Evolutionary conservation across 1,140 invertebrate species (phyloP).

Genomic region (Acromyrmex heyeri): DNA sequence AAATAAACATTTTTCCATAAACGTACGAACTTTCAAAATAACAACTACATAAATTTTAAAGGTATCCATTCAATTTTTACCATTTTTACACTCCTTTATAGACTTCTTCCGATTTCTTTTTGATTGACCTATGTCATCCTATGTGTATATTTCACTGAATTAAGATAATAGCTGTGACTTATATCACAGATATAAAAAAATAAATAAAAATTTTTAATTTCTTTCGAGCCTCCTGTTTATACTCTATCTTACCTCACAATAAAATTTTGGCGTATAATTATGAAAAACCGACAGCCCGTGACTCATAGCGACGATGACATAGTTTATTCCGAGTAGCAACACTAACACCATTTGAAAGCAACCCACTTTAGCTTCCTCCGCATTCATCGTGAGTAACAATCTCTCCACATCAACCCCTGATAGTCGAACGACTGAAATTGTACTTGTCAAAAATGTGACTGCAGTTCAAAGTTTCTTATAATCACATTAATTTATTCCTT

Average conservation of each 20-base stretch:
- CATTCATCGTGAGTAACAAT: conserved; percentile 72
- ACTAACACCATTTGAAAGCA: conserved; percentile 85
- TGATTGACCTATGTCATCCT: too few relatives aligned
- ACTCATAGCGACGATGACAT: conserved; percentile 86
- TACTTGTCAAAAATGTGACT: conserved; percentile 15
- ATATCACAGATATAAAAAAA: neutral
- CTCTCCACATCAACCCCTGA: conserved; percentile 37
- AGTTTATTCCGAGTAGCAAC: conserved; percentile 85
- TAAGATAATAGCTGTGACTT: neutral
- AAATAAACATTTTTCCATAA: too few relatives aligned
- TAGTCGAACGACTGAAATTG: neutral
- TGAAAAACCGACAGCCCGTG: conserved; percentile 85
- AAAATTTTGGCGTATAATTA: conserved; percentile 85
- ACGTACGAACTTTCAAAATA: too few relatives aligned
- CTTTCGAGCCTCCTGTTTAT: neutral
- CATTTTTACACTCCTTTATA: neutral
- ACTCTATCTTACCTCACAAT: conserved; percentile 83
- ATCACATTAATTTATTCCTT: conserved; percentile 22
- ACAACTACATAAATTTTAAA: too few relatives aligned
- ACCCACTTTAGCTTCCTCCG: conserved; percentile 80
- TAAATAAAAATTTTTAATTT: neutral
- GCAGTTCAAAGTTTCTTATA: neutral
- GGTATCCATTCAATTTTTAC: too few relatives aligned
- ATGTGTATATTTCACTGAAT: neutral
- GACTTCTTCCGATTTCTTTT: neutral